Percentiles rank a stretch among this genome's conserved stretches.
These are phyloP conservation scores for Sitodiplosis mosellana DNA, from an alignment of 1,140 invertebrate genomes.

Conservation along the genomic window DNA sequence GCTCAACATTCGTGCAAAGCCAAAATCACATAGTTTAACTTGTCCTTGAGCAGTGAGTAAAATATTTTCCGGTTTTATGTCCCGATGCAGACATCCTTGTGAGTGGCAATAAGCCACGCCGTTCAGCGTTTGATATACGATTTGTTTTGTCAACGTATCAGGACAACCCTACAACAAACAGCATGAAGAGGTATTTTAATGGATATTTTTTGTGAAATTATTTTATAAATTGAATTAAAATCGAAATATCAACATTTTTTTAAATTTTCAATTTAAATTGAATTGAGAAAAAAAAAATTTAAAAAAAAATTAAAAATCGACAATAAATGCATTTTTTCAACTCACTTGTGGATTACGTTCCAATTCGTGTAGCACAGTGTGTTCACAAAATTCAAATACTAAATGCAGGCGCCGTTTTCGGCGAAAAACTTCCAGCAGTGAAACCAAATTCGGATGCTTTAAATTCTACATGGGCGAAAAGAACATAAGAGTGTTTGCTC, in stretches of 20 bases:
- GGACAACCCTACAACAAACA: constrained; percentile 47
- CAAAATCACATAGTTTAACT: constrained; percentile 97
- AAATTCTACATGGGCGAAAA: constrained; percentile 56
- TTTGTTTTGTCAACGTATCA: constrained; percentile 73
- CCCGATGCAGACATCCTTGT: constrained; percentile 89
- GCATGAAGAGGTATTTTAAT: too few species aligned
- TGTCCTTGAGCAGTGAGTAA: constrained; percentile 43
- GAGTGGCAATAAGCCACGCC: constrained; percentile 92
- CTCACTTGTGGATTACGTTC: constrained; percentile 62
- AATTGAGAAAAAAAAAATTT: not conserved
- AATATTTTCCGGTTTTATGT: constrained; percentile 99
- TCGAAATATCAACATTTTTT: not conserved
- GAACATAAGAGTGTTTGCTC: too few species aligned
- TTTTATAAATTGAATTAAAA: too few species aligned
- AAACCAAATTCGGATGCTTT: constrained; percentile 95
- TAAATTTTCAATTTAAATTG: not conserved
- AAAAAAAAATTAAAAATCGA: not conserved
- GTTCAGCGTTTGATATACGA: constrained; percentile 88
- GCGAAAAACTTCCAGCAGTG: constrained; percentile 94
- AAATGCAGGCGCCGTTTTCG: constrained; percentile 90
- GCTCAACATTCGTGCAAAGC: constrained; percentile 90
- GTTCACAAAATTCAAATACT: constrained; percentile 97
- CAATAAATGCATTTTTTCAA: too few species aligned
- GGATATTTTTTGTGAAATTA: constrained; percentile 1
- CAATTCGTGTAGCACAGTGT: constrained; percentile 89